Evolutionary conservation across 2,888 invertebrate species (phyloP), one percentile per base, ranked within the genome.

Genomic region (Biston stratarius): DNA sequence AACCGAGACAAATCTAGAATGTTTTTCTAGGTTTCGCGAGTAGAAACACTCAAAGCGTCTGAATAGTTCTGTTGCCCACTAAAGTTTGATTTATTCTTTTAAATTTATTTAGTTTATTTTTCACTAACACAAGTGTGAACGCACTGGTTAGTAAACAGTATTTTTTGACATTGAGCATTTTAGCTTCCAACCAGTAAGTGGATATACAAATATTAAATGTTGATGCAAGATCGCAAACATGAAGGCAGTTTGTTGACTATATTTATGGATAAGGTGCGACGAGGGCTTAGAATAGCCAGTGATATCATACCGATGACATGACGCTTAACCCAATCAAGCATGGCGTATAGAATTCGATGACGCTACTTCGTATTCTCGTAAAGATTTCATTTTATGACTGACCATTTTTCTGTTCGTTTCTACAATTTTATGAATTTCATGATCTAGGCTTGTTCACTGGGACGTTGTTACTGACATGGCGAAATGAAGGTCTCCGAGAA

Each of bases 281-380:
- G 87, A 89, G 88, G 89, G 81, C 86, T 78, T 64, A 15, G 72
- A 69, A 77, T 81, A 75, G 74, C 71, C 77, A 81, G 79, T 87
- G 86, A 87, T 84, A 85, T 86, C 86, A 87, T 80, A 67, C 74
- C 74, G 73, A 64, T 68, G 63, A 63, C 59, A 63, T 74, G 67
- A 66, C 69, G 67, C 71, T 81, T 79, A 83, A 83, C 74, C 75
- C 77, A 81, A 85, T 84, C 83, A 83, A 82, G 81, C 83, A 80
- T 81, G n/a, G 36, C 48, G 53, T 62, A 61, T 24, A 58, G 15
- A 57, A 52, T 44, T 42, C 47, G 58, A 59, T 67, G 60, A 66
- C 53, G 64, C n/a, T 47, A 59, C 38, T 47, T 53, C 14, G 14
- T 11, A 36, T n/a, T 44, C 45, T 57, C 33, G 45, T 58, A 47